These are phyloP conservation scores for Oreamnos americanus DNA, from an alignment of 2,113 vertebrate genomes.

Conservation along the genomic window DNA sequence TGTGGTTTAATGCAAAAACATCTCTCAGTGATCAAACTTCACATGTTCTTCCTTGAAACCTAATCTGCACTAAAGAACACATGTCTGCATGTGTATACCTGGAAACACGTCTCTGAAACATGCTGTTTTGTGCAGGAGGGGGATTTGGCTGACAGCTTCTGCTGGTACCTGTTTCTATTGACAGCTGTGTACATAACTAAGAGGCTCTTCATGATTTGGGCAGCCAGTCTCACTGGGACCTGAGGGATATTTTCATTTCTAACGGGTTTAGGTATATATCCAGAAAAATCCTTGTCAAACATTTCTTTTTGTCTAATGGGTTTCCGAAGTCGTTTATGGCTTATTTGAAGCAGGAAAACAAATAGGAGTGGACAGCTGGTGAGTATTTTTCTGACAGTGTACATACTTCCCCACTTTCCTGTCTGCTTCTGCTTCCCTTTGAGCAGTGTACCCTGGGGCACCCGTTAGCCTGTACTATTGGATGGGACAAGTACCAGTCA, in stretches of 20 bases:
- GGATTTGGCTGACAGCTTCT: background rate
- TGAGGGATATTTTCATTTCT: background rate
- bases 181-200: background rate
- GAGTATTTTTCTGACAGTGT: background rate
- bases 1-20: background rate
- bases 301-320: background rate
- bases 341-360: background rate
- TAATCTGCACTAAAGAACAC: background rate
- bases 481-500: no score
- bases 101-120: background rate
- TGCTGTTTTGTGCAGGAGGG: background rate
- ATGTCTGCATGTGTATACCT: background rate
- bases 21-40: background rate
- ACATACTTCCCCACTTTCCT: background rate
- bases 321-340: background rate
- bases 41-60: background rate
- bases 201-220: background rate
- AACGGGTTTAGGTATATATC: background rate
- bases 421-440: background rate
- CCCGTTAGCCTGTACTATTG: background rate
- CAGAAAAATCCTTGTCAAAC: background rate
- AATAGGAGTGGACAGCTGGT: background rate
- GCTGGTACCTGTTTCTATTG: background rate
- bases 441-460: no score
- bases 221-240: background rate